phyloP scores from a whole-genome alignment of 2,113 vertebrate species.

The Macquaria australasica region DNA sequence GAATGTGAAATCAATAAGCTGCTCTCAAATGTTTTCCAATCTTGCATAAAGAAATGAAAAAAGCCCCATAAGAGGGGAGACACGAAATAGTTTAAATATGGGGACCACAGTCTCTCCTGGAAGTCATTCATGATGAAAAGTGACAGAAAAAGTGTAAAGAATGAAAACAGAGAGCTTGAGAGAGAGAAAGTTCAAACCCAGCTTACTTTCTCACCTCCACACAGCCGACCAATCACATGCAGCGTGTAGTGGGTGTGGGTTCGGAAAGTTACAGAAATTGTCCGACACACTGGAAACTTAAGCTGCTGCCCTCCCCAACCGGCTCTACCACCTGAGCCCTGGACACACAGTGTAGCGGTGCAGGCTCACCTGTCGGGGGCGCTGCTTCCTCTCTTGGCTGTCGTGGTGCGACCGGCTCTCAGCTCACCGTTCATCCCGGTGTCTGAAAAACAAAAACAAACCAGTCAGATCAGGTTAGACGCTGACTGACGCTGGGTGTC shows the following conservation, averaged over 20 bases:
- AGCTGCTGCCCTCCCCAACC: neutral
- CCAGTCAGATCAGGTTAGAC: constrained; percentile 1
- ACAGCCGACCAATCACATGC: neutral
- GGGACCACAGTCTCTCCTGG: no score
- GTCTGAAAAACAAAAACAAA: constrained; percentile 49
- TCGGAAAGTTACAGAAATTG: no score
- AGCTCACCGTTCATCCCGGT: constrained; percentile 62
- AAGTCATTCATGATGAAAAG: no score
- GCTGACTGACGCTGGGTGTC: neutral
- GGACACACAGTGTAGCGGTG: no score
- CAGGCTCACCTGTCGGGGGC: constrained; percentile 53
- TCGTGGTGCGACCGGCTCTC: constrained; percentile 34
- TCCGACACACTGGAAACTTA: no score
- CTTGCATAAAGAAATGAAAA: no score
- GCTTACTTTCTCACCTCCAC: neutral
- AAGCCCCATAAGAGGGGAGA: no score
- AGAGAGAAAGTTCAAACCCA: no score
- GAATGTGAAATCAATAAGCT: no score
- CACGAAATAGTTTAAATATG: no score
- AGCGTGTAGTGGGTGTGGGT: neutral
- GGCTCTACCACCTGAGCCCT: neutral
- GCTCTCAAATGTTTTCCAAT: no score
- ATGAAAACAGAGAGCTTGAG: neutral
- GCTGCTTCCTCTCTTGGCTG: constrained; percentile 55
- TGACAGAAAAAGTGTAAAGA: no score